Evolutionary conservation across 2,113 vertebrate species (phyloP).

Genomic region (Talpa occidentalis): DNA sequence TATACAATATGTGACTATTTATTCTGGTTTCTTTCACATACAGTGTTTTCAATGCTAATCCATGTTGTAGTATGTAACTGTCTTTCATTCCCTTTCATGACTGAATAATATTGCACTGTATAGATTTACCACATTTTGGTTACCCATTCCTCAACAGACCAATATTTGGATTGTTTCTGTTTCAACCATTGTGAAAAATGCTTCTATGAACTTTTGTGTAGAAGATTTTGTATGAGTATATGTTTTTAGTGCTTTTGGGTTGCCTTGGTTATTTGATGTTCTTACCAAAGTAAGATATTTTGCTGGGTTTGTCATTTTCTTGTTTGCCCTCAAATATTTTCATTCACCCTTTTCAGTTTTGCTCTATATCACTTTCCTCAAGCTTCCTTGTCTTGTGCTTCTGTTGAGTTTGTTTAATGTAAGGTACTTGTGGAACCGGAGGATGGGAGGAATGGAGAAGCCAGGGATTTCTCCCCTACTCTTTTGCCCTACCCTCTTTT

Average conservation of each 20-base stretch:
- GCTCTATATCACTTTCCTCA: neutral
- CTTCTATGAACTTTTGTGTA: neutral
- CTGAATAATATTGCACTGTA: neutral
- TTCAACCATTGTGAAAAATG: neutral
- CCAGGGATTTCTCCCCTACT: neutral
- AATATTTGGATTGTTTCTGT: neutral
- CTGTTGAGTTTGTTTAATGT: neutral
- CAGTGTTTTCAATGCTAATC: neutral
- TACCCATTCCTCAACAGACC: neutral
- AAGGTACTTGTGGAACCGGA: neutral
- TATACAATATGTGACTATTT: too few species aligned
- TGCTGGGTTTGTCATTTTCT: neutral
- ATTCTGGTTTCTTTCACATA: conserved; percentile 28
- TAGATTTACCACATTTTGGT: neutral
- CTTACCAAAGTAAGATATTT: neutral
- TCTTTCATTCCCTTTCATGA: neutral
- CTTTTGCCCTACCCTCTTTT: neutral
- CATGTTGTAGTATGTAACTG: neutral
- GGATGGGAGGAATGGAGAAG: neutral
- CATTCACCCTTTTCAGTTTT: neutral
- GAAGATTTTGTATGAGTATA: neutral
- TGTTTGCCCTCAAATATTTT: neutral
- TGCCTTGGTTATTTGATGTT: neutral
- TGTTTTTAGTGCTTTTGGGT: neutral
- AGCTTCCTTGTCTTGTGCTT: neutral